Percentiles rank a stretch among this genome's conserved stretches.
phyloP scores from a whole-genome alignment of 92 coral and sea anemone species.

The Zoanthus sociatus region DNA sequence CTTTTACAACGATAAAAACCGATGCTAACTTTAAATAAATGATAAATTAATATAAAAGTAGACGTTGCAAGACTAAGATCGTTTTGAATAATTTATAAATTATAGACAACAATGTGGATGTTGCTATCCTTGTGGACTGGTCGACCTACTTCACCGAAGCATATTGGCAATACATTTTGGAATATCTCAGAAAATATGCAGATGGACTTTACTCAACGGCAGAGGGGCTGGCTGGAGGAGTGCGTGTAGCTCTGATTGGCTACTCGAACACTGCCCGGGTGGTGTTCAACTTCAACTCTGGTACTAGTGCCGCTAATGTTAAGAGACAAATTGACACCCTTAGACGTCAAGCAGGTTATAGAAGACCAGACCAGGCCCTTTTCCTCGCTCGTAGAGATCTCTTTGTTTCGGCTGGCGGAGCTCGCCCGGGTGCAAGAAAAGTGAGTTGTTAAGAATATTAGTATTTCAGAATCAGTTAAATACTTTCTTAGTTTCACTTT shows the following conservation, averaged over 20 bases:
- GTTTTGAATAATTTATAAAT: neutral
- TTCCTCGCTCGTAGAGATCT: constrained; percentile 59
- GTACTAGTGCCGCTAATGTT: constrained; percentile 54
- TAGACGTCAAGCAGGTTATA: constrained; percentile 64
- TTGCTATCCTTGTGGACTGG: constrained; percentile 46
- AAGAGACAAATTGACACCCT: constrained; percentile 58
- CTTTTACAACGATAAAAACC: too few relatives aligned
- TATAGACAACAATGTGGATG: constrained; percentile 16
- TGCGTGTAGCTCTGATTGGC: constrained; percentile 42
- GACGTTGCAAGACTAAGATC: neutral
- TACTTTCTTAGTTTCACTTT: too few relatives aligned
- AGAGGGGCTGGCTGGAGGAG: constrained; percentile 15
- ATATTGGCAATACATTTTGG: constrained; percentile 42
- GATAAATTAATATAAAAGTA: too few relatives aligned
- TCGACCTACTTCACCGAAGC: constrained; percentile 33
- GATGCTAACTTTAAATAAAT: too few relatives aligned
- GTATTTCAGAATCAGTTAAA: too few relatives aligned
- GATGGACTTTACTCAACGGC: constrained; percentile 14
- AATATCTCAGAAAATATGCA: constrained; percentile 18
- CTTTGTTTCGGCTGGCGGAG: constrained; percentile 59
- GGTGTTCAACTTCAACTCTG: constrained; percentile 48
- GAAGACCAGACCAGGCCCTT: constrained; percentile 76
- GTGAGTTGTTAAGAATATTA: constrained; percentile 27
- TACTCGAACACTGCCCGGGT: constrained; percentile 28
- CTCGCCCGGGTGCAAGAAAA: constrained; percentile 69